Conservation (phyloP, 2,797 vertebrate genomes). For the Clarias fuscus region DNA sequence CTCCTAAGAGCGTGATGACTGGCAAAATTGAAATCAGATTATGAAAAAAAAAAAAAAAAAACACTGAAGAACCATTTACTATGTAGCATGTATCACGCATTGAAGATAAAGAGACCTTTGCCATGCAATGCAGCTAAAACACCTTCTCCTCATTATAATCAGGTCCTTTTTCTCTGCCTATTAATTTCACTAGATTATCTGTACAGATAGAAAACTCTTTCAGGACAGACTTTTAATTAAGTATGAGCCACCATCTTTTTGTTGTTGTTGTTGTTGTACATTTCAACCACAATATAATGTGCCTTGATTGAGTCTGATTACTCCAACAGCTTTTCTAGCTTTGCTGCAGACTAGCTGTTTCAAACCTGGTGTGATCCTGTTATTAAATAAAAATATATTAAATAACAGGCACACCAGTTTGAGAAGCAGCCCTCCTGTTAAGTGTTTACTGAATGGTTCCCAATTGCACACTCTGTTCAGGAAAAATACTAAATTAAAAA, state of each 20-base stretch:
- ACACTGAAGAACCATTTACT: slow-evolving; percentile 71
- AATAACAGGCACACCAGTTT: slow-evolving; percentile 1
- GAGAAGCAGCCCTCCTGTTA: background rate
- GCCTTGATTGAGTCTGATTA: slow-evolving; percentile 32
- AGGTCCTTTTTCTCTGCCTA: slow-evolving; percentile 74
- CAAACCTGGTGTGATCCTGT: slow-evolving; percentile 5
- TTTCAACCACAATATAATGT: slow-evolving; percentile 50
- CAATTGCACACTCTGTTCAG: background rate
- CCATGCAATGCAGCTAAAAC: slow-evolving; percentile 68
- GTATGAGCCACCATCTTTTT: slow-evolving; percentile 74
- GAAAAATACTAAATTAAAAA: background rate
- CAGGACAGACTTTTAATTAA: slow-evolving; percentile 79
- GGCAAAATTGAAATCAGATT: slow-evolving; percentile 85
- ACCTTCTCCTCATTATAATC: slow-evolving; percentile 70
- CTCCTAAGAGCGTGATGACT: slow-evolving; percentile 71
- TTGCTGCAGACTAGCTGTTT: slow-evolving; percentile 27
- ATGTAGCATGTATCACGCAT: slow-evolving; percentile 71
- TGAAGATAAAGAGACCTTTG: slow-evolving; percentile 74
- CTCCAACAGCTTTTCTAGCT: background rate
- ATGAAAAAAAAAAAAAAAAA: slow-evolving; percentile 51
- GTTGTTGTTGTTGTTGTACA: slow-evolving; percentile 55
- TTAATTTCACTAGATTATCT: slow-evolving; percentile 84
- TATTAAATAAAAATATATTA: background rate
- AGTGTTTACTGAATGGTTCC: background rate
- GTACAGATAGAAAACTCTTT: slow-evolving; percentile 77